phyloP scores from a whole-genome alignment of 2,113 vertebrate species.

The Plecotus auritus region DNA sequence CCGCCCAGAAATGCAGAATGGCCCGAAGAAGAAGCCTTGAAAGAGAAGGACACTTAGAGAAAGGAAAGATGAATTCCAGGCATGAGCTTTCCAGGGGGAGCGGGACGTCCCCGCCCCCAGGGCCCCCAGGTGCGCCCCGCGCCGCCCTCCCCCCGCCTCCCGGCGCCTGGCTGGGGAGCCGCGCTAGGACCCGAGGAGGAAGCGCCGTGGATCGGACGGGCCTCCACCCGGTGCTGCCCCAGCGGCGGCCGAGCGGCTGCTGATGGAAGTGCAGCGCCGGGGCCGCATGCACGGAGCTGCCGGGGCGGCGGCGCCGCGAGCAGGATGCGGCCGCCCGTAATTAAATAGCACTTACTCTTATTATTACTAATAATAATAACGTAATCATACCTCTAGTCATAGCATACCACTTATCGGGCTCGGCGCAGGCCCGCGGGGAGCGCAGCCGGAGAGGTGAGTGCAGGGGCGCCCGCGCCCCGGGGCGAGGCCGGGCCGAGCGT shows the following conservation, averaged over 20 bases:
- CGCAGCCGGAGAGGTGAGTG: constrained; percentile 70
- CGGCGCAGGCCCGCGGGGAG: constrained; percentile 77
- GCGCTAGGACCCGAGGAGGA: constrained; percentile 82
- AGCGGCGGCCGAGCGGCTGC: constrained; percentile 76
- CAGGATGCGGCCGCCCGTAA: constrained; percentile 84
- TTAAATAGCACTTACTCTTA: constrained; percentile 86
- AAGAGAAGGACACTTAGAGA: neutral
- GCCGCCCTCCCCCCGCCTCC: constrained; percentile 55
- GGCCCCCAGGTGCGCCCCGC: constrained; percentile 51
- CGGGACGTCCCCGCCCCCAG: neutral
- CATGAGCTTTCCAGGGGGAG: neutral
- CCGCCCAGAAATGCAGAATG: neutral
- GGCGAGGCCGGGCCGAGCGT: constrained; percentile 8
- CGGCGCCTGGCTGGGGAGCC: constrained; percentile 36
- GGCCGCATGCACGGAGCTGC: constrained; percentile 83
- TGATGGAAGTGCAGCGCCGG: constrained; percentile 83
- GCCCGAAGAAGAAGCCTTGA: neutral
- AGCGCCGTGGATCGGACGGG: constrained; percentile 74
- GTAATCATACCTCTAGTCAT: constrained; percentile 87
- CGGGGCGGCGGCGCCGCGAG: constrained; percentile 80
- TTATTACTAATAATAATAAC: constrained; percentile 87
- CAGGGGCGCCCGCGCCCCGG: neutral
- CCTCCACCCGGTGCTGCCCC: constrained; percentile 77
- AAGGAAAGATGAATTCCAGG: neutral
- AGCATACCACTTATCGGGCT: constrained; percentile 84